Base-by-base conservation (phyloP, 2,797 vertebrate genomes). In the Alectoris magna region DNA sequence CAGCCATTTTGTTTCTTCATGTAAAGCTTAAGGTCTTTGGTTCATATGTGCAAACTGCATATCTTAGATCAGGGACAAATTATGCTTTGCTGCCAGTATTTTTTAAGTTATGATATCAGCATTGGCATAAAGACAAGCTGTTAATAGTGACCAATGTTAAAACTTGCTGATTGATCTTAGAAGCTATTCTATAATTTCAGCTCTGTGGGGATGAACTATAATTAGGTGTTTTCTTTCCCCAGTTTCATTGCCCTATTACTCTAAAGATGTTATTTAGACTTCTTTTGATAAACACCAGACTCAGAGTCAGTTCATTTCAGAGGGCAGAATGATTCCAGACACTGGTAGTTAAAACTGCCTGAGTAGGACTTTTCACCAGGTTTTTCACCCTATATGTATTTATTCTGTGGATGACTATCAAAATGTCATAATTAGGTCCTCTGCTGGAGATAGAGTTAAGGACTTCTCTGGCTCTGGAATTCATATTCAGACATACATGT, bases 1-100 rank as follows among this genome's bases (percentile, higher is more conserved):
- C 46, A 51, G 11, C 53, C 72, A 90, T 92, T 95, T 95, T 92
- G 21, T 59, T 86, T 77, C 71, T 66, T 49, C 71, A 87, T 78
- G 43, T 48, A 91, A 91, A 93, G 23, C 12, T 81, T 72, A 59
- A 88, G 43, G 19, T 83, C 27, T 71, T 67, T 63, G 81, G 14
- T 60, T 92, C 26, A 7, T 46, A 71, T 43, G 56, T 71, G 5
- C 34, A 48, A 26, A 69, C 43, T 64, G 66, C 21, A 55, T 34
- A 70, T 24, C 26, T 36, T n/a, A 77, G 34, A 41, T 38, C 26
- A 68, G 59, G 26, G 31, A 48, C 41, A 39, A 48, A 34, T 34
- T 68, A 53, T 51, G 41, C 31, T 77, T 86, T 44, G n/a, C 34
- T 69, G 41, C 43, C 34, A 41, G 62, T 55, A 64, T 10, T 59